phyloP scores from a whole-genome alignment of 2,113 vertebrate genomes.

The Cairina moschata region DNA sequence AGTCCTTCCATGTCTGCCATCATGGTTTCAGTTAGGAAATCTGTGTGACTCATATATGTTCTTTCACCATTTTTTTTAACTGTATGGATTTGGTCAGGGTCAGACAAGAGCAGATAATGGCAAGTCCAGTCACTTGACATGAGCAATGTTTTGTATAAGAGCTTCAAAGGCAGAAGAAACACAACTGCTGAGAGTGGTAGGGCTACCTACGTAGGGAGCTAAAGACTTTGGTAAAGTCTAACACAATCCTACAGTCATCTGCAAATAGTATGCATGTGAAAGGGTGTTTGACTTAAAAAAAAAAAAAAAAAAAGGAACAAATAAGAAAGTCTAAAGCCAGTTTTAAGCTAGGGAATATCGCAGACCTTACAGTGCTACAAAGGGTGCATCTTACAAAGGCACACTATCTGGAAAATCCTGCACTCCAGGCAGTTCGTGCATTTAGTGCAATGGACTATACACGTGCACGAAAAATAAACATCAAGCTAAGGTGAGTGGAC shows the following conservation, averaged over 20 bases:
- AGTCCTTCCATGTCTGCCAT: too few species aligned
- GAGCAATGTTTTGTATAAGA: too few species aligned
- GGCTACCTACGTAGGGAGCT: background rate
- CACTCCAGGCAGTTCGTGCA: conserved; percentile 36
- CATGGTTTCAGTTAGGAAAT: too few species aligned
- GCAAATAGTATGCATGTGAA: background rate
- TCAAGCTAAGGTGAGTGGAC: conserved; percentile 63
- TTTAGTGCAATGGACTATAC: conserved; percentile 47
- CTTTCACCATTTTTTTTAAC: too few species aligned
- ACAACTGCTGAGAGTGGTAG: background rate
- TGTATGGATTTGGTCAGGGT: too few species aligned
- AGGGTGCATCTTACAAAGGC: background rate
- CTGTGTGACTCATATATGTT: too few species aligned
- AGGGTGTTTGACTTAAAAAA: background rate
- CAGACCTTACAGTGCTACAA: conserved; percentile 21
- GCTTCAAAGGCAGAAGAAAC: too few species aligned
- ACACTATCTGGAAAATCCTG: conserved; percentile 24
- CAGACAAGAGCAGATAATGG: too few species aligned
- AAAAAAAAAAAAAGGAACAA: background rate
- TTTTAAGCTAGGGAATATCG: conserved; percentile 4
- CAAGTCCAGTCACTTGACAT: too few species aligned
- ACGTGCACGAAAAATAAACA: conserved; percentile 51
- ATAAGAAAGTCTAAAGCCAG: background rate
- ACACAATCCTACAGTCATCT: background rate
- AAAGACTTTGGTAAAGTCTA: background rate